phyloP scores from a whole-genome alignment of 2,113 vertebrate genomes.

The Hymenochirus boettgeri region DNA sequence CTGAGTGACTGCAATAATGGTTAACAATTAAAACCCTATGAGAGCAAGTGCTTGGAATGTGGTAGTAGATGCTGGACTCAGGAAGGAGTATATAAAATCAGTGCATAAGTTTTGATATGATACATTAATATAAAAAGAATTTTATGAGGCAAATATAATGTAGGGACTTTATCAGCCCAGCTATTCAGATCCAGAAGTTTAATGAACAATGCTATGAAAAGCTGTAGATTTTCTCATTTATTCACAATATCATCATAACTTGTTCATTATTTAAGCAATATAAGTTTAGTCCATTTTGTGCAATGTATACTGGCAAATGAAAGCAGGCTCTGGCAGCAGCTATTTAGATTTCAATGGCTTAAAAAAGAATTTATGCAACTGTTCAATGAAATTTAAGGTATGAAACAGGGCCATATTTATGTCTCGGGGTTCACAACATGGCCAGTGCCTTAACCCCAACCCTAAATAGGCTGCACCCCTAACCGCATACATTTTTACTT shows the following conservation, averaged over 20 bases:
- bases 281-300: too few relatives aligned
- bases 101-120: slow-evolving; percentile 16
- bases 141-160: slow-evolving; percentile 29
- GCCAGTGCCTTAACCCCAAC: too few relatives aligned
- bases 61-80: slow-evolving; percentile 10
- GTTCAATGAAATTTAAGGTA: too few relatives aligned
- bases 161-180: slow-evolving; percentile 31
- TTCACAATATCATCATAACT: slow-evolving; percentile 1
- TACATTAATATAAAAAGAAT: slow-evolving; percentile 33
- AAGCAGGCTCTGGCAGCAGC: too few relatives aligned
- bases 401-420: too few relatives aligned
- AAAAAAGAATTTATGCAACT: too few relatives aligned
- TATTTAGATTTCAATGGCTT: too few relatives aligned
- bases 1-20: slow-evolving; percentile 32
- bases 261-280: too few relatives aligned
- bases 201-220: slow-evolving; percentile 10
- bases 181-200: slow-evolving; percentile 25
- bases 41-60: slow-evolving; percentile 10
- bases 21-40: slow-evolving; percentile 21
- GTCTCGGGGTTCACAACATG: too few relatives aligned
- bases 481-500: too few relatives aligned
- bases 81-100: slow-evolving; percentile 25
- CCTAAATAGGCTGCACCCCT: too few relatives aligned
- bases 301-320: too few relatives aligned
- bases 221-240: slow-evolving; percentile 15